Evolutionary conservation across 2,797 vertebrate species (phyloP), one percentile per base, ranked within the genome.

Genomic region (Mormyrus proboscirostris): DNA sequence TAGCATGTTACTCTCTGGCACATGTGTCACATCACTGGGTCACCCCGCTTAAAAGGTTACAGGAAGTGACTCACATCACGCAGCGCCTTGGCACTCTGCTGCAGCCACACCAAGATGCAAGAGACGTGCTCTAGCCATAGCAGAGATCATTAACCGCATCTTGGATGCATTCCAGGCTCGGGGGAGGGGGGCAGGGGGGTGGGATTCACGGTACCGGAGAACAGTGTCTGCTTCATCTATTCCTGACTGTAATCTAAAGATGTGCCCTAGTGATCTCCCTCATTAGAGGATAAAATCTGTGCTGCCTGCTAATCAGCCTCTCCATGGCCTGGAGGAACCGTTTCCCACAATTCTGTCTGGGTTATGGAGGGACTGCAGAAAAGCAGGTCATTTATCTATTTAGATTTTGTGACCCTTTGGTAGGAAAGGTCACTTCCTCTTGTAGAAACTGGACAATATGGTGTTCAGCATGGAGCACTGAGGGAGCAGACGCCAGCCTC

Each of bases 171-270:
- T 44, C 73, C 73, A 44, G 73, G 73, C 19, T 16, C 38, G 1
- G 41, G 41, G 41, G 2, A 16, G 33, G 69, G 10, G 12, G 69
- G 29, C 29, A 29, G 14, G 69, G 33, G 5, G 14, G 14, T 29
- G 16, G 38, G 73, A 19, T 6, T n/a, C 14, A 19, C 38, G 38
- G 73, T 44, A n/a, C 19, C 44, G 73, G 16, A 44, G 73, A 79
- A 79, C 73, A 79, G 73, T 41, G 73, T 79, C 73, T 79, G 73
- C 73, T 79, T 79, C 73, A 79, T 79, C 73, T 79, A 16, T 79
- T 44, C 73, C 73, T 44, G 41, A 79, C 73, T 79, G 41, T 79
- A 79, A 79, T 79, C 73, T 79, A 79, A 79, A 79, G 73, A 44
- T 79, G 73, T 79, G 73, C 6, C 73, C 73, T 41, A 47, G 41